A percentile compares a stretch with the other conserved stretches of the same genome.
These are phyloP conservation scores for Pristionchus maxplancki DNA, from an alignment of 2,888 invertebrate species.

Conservation along the genomic window DNA sequence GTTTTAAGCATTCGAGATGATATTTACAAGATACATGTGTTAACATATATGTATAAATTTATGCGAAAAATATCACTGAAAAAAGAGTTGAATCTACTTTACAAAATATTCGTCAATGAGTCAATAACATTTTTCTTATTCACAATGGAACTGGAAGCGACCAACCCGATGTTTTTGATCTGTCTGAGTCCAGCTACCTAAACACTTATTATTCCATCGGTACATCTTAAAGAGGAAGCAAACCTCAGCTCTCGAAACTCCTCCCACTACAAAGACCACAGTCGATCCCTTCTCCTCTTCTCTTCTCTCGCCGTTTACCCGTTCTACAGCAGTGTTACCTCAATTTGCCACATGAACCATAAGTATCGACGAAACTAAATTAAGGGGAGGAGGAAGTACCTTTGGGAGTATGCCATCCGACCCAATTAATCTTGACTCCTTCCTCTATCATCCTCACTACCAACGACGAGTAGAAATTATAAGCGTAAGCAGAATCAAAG, in stretches of 20 bases:
- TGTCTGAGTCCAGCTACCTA: constrained; percentile 58
- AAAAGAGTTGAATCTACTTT: too few relatives aligned
- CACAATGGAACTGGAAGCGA: constrained; percentile 60
- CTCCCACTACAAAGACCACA: constrained; percentile 91
- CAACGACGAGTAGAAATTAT: constrained; percentile 92
- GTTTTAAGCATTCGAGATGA: not conserved
- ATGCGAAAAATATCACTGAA: too few relatives aligned
- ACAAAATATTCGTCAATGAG: constrained; percentile 61
- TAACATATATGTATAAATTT: too few relatives aligned
- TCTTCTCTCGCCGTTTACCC: not conserved
- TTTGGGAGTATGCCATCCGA: constrained; percentile 61
- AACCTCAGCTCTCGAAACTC: constrained; percentile 94
- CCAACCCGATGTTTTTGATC: constrained; percentile 59
- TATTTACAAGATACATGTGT: not conserved
- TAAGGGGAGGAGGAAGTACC: not conserved
- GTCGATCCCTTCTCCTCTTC: constrained; percentile 57
- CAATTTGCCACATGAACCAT: not conserved
- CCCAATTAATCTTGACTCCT: constrained; percentile 70
- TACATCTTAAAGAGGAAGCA: not conserved
- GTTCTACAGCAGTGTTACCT: not conserved
- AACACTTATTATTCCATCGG: not conserved
- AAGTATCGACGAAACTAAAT: not conserved
- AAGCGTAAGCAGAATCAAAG: constrained; percentile 91
- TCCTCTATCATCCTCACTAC: constrained; percentile 86
- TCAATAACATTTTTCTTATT: constrained; percentile 63